A percentile compares a stretch with the other conserved stretches of the same genome.
These are phyloP conservation scores for Cheilosia urbana DNA, from an alignment of 2,888 invertebrate species.

Conservation along the genomic window DNA sequence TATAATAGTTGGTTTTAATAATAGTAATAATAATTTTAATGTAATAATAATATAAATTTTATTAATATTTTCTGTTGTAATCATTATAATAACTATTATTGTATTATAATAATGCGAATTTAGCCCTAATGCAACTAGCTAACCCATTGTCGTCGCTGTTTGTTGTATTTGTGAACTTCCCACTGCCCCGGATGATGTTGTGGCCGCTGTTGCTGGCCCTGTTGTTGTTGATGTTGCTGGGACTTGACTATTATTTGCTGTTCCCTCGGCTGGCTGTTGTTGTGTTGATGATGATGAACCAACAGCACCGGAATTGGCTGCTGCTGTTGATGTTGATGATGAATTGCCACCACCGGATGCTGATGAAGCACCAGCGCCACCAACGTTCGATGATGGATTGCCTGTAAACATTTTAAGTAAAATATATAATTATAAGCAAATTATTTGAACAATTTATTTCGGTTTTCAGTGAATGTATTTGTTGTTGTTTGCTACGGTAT, in stretches of 20 bases:
- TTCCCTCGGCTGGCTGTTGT: slow-evolving; percentile 61
- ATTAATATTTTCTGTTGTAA: slow-evolving; percentile 69
- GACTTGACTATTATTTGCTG: slow-evolving; percentile 66
- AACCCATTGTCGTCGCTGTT: slow-evolving; percentile 82
- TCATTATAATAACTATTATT: slow-evolving; percentile 74
- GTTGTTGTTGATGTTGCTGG: slow-evolving; percentile 69
- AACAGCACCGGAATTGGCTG: slow-evolving; percentile 63
- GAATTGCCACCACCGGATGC: slow-evolving; percentile 73
- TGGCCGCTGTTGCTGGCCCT: slow-evolving; percentile 64
- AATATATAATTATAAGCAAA: neutral
- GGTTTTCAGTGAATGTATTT: neutral
- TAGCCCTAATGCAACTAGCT: slow-evolving; percentile 78
- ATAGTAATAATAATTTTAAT: slow-evolving; percentile 78
- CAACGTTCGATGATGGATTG: slow-evolving; percentile 77
- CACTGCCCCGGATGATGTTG: slow-evolving; percentile 71
- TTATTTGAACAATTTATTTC: neutral
- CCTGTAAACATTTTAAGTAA: slow-evolving; percentile 60
- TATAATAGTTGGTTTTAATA: slow-evolving; percentile 76
- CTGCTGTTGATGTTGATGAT: slow-evolving; percentile 72
- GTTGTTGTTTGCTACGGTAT: slow-evolving; percentile 1
- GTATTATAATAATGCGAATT: slow-evolving; percentile 71
- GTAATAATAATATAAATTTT: slow-evolving; percentile 78
- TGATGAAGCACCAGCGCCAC: slow-evolving; percentile 70
- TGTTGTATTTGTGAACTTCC: slow-evolving; percentile 78
- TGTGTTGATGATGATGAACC: slow-evolving; percentile 67